These are phyloP conservation scores for Stictonetta naevosa DNA, from an alignment of 2,113 vertebrate genomes.

Conservation along the genomic window DNA sequence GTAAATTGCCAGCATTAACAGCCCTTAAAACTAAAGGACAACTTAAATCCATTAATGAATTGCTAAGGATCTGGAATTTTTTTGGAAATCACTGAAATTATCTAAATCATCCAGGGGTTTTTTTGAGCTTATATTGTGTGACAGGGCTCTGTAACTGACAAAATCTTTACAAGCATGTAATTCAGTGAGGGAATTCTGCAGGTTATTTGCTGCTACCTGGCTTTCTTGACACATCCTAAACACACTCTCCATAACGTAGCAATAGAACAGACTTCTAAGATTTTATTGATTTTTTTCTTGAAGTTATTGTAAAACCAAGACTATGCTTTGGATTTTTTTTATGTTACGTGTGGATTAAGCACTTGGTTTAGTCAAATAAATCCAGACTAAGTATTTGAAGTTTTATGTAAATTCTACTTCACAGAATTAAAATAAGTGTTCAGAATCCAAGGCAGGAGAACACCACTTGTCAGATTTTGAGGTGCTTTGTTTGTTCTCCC, in stretches of 20 bases:
- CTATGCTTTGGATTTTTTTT: background rate
- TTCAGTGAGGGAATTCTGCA: background rate
- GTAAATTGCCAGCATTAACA: fast-evolving
- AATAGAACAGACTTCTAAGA: background rate
- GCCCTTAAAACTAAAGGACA: background rate
- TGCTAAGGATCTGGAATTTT: background rate
- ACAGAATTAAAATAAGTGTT: background rate
- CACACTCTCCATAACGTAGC: background rate
- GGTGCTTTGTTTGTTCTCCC: background rate
- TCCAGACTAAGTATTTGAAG: background rate
- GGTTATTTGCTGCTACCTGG: background rate
- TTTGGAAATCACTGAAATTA: background rate
- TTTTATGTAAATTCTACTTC: background rate
- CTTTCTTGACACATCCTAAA: background rate
- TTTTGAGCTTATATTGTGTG: background rate
- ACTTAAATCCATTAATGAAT: background rate
- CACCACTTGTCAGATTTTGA: background rate
- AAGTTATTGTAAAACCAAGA: background rate
- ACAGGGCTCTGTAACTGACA: background rate
- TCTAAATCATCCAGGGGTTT: background rate
- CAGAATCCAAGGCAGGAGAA: background rate
- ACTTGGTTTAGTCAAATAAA: background rate
- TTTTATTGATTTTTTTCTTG: background rate
- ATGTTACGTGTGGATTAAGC: background rate
- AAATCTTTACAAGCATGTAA: background rate